phyloP scores from a whole-genome alignment of 2,888 invertebrate species.

The Ferrisia virgata region DNA sequence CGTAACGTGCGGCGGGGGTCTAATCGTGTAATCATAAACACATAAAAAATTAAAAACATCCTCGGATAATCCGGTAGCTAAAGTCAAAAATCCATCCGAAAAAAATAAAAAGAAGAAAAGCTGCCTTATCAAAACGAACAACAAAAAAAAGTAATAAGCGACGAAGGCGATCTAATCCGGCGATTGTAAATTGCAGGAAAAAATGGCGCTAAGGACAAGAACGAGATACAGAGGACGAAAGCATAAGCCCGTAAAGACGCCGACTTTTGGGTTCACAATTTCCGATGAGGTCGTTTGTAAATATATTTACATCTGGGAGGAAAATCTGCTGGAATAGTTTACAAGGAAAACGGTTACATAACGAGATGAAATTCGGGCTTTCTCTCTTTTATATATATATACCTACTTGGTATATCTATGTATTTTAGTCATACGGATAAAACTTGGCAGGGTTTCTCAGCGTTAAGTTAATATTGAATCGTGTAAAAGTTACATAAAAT shows the following conservation, averaged over 20 bases:
- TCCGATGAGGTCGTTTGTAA: conserved; percentile 23
- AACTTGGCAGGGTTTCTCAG: conserved; percentile 20
- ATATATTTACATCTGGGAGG: conserved; percentile 28
- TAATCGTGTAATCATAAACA: neutral
- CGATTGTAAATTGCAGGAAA: conserved; percentile 11
- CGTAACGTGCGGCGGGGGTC: too few species aligned
- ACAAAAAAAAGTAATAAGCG: neutral
- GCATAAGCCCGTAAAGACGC: conserved; percentile 19
- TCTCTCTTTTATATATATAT: too few species aligned
- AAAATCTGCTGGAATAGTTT: conserved; percentile 20
- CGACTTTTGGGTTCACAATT: conserved; percentile 23
- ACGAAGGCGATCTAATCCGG: conserved; percentile 3
- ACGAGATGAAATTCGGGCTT: conserved; percentile 7
- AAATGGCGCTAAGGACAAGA: neutral
- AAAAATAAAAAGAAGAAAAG: neutral
- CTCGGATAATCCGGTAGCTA: neutral
- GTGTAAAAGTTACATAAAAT: neutral
- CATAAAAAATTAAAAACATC: neutral
- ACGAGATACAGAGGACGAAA: neutral
- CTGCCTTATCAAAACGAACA: neutral
- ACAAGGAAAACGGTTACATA: conserved; percentile 23
- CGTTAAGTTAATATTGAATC: conserved; percentile 23
- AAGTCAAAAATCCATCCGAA: neutral
- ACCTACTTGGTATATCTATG: neutral
- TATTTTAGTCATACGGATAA: neutral